phyloP scores from a whole-genome alignment of 2,797 vertebrate genomes.

The Sebastes iracundus region DNA sequence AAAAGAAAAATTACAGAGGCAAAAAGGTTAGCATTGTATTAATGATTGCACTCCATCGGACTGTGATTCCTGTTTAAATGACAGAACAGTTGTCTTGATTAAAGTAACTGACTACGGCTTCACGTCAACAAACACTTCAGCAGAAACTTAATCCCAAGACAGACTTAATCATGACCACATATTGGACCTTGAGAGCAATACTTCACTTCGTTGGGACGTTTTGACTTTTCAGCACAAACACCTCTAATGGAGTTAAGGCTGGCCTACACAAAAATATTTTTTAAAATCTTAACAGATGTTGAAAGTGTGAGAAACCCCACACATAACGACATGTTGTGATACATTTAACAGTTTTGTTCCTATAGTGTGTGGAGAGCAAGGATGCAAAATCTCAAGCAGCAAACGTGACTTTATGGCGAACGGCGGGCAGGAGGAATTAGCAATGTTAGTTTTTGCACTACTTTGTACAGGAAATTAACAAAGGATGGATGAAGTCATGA shows the following conservation, averaged over 20 bases:
- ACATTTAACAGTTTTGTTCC: too few relatives aligned
- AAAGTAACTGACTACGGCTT: constrained; percentile 17
- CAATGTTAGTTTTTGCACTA: too few relatives aligned
- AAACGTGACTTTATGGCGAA: too few relatives aligned
- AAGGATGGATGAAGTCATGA: too few relatives aligned
- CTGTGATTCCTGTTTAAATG: constrained; percentile 19
- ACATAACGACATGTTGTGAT: too few relatives aligned
- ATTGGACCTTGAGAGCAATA: not conserved
- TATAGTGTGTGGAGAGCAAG: too few relatives aligned
- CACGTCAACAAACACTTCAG: constrained; percentile 17
- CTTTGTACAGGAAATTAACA: too few relatives aligned
- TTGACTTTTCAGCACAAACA: not conserved
- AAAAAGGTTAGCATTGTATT: constrained; percentile 43
- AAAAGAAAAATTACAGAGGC: constrained; percentile 28
- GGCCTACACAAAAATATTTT: not conserved
- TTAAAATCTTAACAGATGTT: not conserved
- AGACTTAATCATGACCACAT: not conserved
- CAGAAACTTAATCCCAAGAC: not conserved
- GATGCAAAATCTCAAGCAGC: too few relatives aligned
- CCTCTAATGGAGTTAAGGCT: not conserved
- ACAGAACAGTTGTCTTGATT: constrained; percentile 38
- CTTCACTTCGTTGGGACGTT: not conserved
- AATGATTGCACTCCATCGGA: constrained; percentile 32
- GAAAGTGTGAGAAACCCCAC: too few relatives aligned
- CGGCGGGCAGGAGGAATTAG: too few relatives aligned